phyloP scores from a whole-genome alignment of 2,888 invertebrate genomes.

The Drosophila barbarae region DNA sequence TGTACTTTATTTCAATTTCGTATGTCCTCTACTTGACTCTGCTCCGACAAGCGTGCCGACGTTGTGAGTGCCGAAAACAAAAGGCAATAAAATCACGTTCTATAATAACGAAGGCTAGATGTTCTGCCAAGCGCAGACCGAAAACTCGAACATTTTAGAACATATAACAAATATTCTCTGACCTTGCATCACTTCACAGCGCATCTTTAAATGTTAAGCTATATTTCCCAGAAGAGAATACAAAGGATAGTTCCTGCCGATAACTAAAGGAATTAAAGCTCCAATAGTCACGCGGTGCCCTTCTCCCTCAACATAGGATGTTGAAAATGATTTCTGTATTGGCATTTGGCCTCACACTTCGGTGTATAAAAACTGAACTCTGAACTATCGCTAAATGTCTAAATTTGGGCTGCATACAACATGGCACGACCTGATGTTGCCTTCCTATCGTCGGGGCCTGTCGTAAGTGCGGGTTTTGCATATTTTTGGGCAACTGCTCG shows the following conservation, averaged over 20 bases:
- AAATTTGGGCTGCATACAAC: slow-evolving; percentile 47
- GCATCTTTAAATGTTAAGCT: not conserved
- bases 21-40: slow-evolving; percentile 44
- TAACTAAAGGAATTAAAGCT: not conserved
- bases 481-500: slow-evolving; percentile 48
- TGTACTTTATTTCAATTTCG: slow-evolving; percentile 67
- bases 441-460: slow-evolving; percentile 16
- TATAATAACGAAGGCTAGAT: slow-evolving; percentile 24
- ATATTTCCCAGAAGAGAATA: not conserved
- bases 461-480: slow-evolving; percentile 50
- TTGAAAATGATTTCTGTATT: slow-evolving; percentile 18
- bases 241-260: not conserved
- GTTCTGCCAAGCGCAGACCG: slow-evolving; percentile 6
- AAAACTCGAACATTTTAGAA: not conserved
- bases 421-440: slow-evolving; percentile 21
- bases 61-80: slow-evolving; percentile 29
- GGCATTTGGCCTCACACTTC: slow-evolving; percentile 48
- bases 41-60: slow-evolving; percentile 17
- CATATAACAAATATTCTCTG: not conserved
- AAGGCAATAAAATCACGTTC: slow-evolving; percentile 5
- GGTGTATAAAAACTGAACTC: slow-evolving; percentile 37
- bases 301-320: not conserved
- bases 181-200: too few relatives aligned
- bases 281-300: not conserved
- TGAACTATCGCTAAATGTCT: slow-evolving; percentile 48